Percentiles rank a stretch among this genome's conserved stretches.
These are phyloP conservation scores for Noctua janthe DNA, from an alignment of 2,888 invertebrate genomes.

Conservation along the genomic window DNA sequence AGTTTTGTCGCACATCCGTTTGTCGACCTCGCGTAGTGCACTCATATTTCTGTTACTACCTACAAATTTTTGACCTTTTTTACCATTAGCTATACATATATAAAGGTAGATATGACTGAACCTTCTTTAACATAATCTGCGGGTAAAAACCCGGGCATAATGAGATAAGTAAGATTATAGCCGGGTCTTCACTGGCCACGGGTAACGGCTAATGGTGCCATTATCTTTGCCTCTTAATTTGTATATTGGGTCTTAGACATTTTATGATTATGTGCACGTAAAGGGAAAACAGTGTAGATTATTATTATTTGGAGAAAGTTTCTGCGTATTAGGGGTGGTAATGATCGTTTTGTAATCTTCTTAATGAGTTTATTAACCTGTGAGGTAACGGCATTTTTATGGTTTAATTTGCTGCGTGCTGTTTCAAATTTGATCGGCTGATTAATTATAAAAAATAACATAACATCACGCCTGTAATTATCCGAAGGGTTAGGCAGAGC, in stretches of 20 bases:
- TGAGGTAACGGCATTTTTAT: background rate
- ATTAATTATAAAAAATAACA: background rate
- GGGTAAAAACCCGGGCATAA: conserved; percentile 27
- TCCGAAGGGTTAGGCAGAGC: too few relatives aligned
- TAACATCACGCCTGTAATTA: too few relatives aligned
- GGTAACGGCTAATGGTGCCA: conserved; percentile 39
- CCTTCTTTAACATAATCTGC: conserved; percentile 23
- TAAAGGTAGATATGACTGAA: background rate
- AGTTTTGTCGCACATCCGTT: background rate
- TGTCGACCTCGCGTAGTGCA: background rate
- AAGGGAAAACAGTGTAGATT: conserved; percentile 34
- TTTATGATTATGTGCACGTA: conserved; percentile 22
- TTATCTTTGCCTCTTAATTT: conserved; percentile 53
- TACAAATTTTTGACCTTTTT: background rate
- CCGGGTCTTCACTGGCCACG: conserved; percentile 32
- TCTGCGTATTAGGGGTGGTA: background rate
- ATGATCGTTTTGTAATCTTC: background rate
- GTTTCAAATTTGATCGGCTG: background rate
- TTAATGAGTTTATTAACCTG: background rate
- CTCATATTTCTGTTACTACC: background rate
- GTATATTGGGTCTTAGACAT: conserved; percentile 30
- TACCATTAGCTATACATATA: background rate
- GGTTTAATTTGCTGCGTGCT: background rate
- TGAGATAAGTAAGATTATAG: conserved; percentile 59
- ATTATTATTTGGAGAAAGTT: conserved; percentile 3